Conservation (phyloP, 1,140 invertebrate species). For the Caerostris extrusa region DNA sequence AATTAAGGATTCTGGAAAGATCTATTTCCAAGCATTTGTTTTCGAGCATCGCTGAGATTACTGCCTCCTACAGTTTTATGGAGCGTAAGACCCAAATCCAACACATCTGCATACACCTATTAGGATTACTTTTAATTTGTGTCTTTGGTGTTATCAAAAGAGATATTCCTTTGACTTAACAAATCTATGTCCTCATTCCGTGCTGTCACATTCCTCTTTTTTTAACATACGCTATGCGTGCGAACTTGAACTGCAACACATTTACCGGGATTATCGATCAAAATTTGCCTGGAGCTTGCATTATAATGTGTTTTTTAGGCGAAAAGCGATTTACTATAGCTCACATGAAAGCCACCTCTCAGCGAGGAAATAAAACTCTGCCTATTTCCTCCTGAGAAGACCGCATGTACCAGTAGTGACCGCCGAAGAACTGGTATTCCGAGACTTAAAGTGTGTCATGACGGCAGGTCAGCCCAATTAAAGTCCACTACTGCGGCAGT, state of each 20-base stretch:
- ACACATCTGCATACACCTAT: neutral
- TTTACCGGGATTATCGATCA: neutral
- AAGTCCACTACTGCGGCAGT: neutral
- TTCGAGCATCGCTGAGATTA: neutral
- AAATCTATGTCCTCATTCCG: neutral
- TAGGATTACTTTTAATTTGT: neutral
- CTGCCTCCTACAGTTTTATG: neutral
- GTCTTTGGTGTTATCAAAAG: neutral
- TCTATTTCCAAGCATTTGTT: too few relatives aligned
- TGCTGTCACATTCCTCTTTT: neutral
- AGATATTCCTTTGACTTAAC: neutral
- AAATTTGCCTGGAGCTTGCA: neutral
- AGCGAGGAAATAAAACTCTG: neutral
- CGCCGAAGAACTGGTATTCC: conserved; percentile 30
- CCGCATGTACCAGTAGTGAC: conserved; percentile 4
- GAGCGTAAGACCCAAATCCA: neutral
- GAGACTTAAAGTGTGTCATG: conserved; percentile 37
- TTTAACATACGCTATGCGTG: neutral
- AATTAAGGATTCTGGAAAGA: too few relatives aligned
- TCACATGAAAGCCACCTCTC: neutral
- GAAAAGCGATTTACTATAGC: neutral
- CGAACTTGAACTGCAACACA: conserved; percentile 9
- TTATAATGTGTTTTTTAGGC: neutral
- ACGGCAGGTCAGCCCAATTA: conserved; percentile 47
- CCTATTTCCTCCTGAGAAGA: neutral